Percentiles rank a stretch among this genome's conserved stretches.
These are phyloP conservation scores for Agonopterix heracliana DNA, from an alignment of 2,888 invertebrate species.

Conservation along the genomic window DNA sequence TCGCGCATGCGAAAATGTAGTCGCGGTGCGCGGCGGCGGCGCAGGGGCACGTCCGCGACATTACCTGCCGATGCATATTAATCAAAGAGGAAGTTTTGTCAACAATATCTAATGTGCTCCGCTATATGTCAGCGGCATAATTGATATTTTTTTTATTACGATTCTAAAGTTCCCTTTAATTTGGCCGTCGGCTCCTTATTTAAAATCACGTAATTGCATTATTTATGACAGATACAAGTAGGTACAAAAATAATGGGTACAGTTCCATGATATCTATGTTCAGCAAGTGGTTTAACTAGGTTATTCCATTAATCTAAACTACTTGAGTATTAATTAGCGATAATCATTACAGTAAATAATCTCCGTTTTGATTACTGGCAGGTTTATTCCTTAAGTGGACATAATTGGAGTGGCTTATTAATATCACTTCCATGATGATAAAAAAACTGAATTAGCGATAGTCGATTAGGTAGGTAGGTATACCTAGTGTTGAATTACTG, in stretches of 20 bases:
- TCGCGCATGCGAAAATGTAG: conserved; percentile 64
- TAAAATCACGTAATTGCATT: conserved; percentile 52
- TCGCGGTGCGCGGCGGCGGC: conserved; percentile 24
- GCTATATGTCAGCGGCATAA: conserved; percentile 57
- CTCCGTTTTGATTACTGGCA: conserved; percentile 50
- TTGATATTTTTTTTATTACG: conserved; percentile 59
- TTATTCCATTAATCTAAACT: conserved; percentile 60
- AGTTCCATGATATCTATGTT: conserved; percentile 43
- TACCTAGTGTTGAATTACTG: no score
- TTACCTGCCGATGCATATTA: conserved; percentile 74
- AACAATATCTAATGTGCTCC: conserved; percentile 75
- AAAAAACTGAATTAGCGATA: conserved; percentile 15
- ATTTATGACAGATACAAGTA: conserved; percentile 42
- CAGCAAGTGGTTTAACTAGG: conserved; percentile 59
- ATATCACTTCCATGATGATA: conserved; percentile 39
- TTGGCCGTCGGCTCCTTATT: conserved; percentile 53
- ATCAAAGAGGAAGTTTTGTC: conserved; percentile 73
- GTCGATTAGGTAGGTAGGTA: no score
- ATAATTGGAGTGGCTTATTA: conserved; percentile 43
- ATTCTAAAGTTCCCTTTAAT: conserved; percentile 46
- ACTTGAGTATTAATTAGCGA: conserved; percentile 65
- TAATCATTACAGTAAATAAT: conserved; percentile 60
- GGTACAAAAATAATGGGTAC: conserved; percentile 43
- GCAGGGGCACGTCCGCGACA: conserved; percentile 60
- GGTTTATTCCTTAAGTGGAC: conserved; percentile 48